phyloP scores from a whole-genome alignment of 2,113 vertebrate genomes.

The Poecilia latipinna region DNA sequence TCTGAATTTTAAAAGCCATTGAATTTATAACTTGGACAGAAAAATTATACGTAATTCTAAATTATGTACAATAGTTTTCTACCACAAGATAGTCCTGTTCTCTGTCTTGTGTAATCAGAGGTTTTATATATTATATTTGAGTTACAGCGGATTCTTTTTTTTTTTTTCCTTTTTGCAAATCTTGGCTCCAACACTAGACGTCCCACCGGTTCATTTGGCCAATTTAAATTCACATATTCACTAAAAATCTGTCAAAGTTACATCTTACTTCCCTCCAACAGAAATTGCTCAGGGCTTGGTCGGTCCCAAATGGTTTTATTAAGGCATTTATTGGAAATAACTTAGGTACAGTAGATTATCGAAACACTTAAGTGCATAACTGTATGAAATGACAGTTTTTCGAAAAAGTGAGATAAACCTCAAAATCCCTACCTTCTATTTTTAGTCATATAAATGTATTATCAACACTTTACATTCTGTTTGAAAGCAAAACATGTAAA shows the following conservation, averaged over 20 bases:
- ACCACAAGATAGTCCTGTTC: not conserved
- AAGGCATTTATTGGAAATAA: conserved; percentile 22
- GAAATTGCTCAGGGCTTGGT: conserved; percentile 8
- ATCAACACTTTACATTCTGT: too few relatives aligned
- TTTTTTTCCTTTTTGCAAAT: conserved; percentile 7
- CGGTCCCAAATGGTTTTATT: conserved; percentile 8
- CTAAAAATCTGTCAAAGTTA: conserved; percentile 21
- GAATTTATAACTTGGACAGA: too few relatives aligned
- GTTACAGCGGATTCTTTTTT: conserved; percentile 15
- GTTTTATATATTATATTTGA: conserved; percentile 38
- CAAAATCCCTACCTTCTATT: too few relatives aligned
- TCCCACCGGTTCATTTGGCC: conserved; percentile 55
- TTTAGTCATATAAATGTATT: too few relatives aligned
- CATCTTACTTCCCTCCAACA: conserved; percentile 4
- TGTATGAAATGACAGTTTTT: too few relatives aligned
- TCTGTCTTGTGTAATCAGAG: conserved; percentile 39
- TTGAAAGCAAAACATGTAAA: too few relatives aligned
- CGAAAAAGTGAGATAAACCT: too few relatives aligned
- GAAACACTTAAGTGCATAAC: not conserved
- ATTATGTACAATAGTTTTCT: not conserved
- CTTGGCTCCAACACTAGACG: conserved; percentile 26
- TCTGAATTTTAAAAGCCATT: too few relatives aligned
- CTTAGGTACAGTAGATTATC: conserved; percentile 12
- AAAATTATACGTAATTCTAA: too few relatives aligned
- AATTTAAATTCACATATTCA: conserved; percentile 40